Percentiles rank a stretch among this genome's conserved stretches.
phyloP scores from a whole-genome alignment of 2,113 vertebrate genomes.

The Crocuta crocuta region DNA sequence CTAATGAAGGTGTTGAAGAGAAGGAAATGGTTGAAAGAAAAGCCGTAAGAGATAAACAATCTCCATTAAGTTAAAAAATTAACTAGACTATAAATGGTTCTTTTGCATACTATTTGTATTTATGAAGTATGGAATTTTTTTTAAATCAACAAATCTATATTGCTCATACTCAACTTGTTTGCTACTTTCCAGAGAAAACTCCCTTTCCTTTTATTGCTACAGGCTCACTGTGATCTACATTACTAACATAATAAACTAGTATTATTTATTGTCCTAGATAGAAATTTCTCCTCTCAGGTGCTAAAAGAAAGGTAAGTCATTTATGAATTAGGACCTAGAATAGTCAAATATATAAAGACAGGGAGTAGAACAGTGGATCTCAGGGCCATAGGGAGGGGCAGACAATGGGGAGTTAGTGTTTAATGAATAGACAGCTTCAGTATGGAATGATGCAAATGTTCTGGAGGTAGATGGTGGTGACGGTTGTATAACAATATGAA shows the following conservation, averaged over 20 bases:
- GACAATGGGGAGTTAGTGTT: not conserved
- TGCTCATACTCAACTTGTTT: not conserved
- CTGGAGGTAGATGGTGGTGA: not conserved
- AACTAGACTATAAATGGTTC: not conserved
- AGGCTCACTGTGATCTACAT: constrained; percentile 18
- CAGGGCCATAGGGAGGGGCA: no score
- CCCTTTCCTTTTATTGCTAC: constrained; percentile 38
- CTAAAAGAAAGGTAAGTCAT: constrained; percentile 50
- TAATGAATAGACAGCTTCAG: not conserved
- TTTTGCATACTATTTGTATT: not conserved
- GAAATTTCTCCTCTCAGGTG: not conserved
- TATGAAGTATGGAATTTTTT: not conserved
- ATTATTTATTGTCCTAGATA: constrained; percentile 34
- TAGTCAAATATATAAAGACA: not conserved
- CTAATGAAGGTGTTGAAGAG: constrained; percentile 17
- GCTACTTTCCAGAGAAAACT: not conserved
- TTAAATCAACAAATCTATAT: not conserved
- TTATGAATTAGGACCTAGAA: constrained; percentile 18
- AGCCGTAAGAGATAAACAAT: constrained; percentile 29
- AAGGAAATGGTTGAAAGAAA: constrained; percentile 34
- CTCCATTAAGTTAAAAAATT: not conserved
- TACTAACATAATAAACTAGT: not conserved
- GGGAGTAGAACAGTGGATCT: not conserved
- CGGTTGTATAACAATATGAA: not conserved
- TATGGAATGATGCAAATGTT: not conserved